These are phyloP conservation scores for Orthosia incerta DNA, from an alignment of 2,888 invertebrate species.

Conservation along the genomic window DNA sequence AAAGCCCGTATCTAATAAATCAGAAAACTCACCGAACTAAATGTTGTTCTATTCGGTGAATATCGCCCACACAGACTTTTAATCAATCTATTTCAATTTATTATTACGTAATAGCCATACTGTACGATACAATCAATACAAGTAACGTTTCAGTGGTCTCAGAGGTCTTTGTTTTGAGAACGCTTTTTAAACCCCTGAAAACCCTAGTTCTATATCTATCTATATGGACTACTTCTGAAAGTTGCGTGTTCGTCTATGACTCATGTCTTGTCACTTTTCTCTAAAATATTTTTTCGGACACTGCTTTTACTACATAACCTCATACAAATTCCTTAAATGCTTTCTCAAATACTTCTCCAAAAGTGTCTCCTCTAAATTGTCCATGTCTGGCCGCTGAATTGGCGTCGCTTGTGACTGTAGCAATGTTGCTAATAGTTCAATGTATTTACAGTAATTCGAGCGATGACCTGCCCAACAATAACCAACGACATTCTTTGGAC, in stretches of 20 bases:
- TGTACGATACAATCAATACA: conserved; percentile 40
- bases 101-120: conserved; percentile 40
- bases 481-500: conserved; percentile 3
- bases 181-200: conserved; percentile 5
- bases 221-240: conserved; percentile 19
- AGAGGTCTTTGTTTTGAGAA: conserved; percentile 17
- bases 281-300: conserved; percentile 23
- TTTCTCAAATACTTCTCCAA: conserved; percentile 3
- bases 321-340: conserved; percentile 6
- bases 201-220: background rate
- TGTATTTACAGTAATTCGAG: conserved; percentile 16
- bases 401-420: conserved; percentile 11
- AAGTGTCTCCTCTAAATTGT: background rate
- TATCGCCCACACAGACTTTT: conserved; percentile 48
- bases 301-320: conserved; percentile 20
- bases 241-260: conserved; percentile 15
- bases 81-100: conserved; percentile 53
- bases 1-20: conserved; percentile 34
- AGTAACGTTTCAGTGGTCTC: conserved; percentile 22
- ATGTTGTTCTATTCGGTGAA: conserved; percentile 28
- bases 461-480: conserved; percentile 32
- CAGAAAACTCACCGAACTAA: conserved; percentile 22
- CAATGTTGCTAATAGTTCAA: conserved; percentile 19
- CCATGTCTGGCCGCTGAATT: background rate
- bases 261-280: conserved; percentile 25